phyloP scores from a whole-genome alignment of 2,797 vertebrate genomes.

The Amblyraja radiata region DNA sequence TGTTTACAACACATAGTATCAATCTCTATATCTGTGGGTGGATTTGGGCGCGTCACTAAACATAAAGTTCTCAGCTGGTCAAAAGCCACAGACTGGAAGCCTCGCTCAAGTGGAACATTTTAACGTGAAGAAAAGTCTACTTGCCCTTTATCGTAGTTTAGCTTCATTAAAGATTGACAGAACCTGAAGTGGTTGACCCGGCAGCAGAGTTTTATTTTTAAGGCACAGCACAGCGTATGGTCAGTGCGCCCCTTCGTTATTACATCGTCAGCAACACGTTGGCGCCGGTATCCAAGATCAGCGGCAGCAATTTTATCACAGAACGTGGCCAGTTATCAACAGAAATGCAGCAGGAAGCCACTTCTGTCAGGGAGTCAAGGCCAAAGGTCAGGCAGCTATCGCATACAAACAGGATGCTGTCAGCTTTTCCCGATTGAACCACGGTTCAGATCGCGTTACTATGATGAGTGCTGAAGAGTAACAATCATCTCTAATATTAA shows the following conservation, averaged over 20 bases:
- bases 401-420: slow-evolving; percentile 13
- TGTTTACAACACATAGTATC: not conserved
- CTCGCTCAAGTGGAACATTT: not conserved
- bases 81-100: not conserved
- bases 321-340: not conserved
- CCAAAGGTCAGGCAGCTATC: slow-evolving; percentile 3
- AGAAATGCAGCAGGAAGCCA: not conserved
- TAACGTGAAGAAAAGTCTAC: not conserved
- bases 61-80: slow-evolving; percentile 8
- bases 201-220: not conserved
- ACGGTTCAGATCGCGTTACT: slow-evolving; percentile 4
- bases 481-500: too few relatives aligned
- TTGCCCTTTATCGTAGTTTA: not conserved
- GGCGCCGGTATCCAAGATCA: not conserved
- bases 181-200: not conserved
- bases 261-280: not conserved
- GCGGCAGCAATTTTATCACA: not conserved
- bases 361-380: not conserved
- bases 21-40: not conserved
- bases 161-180: slow-evolving; percentile 15
- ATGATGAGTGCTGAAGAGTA: not conserved
- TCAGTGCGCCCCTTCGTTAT: not conserved
- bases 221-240: not conserved
- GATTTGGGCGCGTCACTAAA: not conserved
- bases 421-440: not conserved